A percentile compares a stretch with the other conserved stretches of the same genome.
These are phyloP conservation scores for Cynoglossus semilaevis DNA, from an alignment of 2,113 vertebrate genomes.

Conservation along the genomic window DNA sequence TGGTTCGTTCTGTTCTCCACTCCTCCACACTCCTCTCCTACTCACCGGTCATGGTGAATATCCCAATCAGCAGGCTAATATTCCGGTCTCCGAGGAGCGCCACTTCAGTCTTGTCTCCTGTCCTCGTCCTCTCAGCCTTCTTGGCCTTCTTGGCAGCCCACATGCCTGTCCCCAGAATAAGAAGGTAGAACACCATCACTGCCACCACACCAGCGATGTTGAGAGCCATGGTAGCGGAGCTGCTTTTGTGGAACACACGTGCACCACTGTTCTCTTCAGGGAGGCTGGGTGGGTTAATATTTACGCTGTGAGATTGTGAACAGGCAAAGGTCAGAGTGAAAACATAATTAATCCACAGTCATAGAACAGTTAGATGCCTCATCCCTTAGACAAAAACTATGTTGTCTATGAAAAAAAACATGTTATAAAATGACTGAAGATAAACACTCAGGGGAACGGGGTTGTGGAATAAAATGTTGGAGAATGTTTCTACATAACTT, in stretches of 20 bases:
- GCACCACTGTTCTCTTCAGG: background rate
- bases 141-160: conserved; percentile 78
- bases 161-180: conserved; percentile 73
- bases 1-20: too few relatives aligned
- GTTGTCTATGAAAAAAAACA: too few relatives aligned
- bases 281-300: background rate
- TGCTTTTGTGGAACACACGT: background rate
- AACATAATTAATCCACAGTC: too few relatives aligned
- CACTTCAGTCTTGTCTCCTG: conserved; percentile 64
- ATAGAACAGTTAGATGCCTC: too few relatives aligned
- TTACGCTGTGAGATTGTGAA: background rate
- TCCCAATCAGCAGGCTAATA: conserved; percentile 68
- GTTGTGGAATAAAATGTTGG: too few relatives aligned
- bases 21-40: too few relatives aligned
- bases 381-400: too few relatives aligned
- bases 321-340: too few relatives aligned
- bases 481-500: too few relatives aligned
- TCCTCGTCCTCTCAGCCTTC: conserved; percentile 56
- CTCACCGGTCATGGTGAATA: conserved; percentile 68
- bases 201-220: conserved; percentile 60
- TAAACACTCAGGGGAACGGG: too few relatives aligned
- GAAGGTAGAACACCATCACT: conserved; percentile 67
- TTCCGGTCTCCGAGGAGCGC: conserved; percentile 75
- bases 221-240: conserved; percentile 26
- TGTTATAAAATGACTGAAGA: too few relatives aligned